A percentile compares a stretch with the other conserved stretches of the same genome.
phyloP scores from a whole-genome alignment of 2,113 vertebrate genomes.

The Ornithorhynchus anatinus region DNA sequence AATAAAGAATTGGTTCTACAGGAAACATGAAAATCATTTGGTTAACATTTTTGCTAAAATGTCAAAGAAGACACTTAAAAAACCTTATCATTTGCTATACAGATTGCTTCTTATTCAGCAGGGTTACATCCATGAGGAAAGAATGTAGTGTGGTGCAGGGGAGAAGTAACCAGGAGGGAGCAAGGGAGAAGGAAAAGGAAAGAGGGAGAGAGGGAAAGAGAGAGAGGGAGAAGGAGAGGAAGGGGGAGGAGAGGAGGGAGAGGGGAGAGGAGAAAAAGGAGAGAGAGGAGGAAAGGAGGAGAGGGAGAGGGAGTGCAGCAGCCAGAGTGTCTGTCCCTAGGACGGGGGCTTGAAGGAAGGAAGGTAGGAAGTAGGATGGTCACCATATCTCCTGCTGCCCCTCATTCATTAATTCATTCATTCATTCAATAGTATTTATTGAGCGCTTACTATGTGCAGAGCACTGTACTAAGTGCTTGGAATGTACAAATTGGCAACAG shows the following conservation, averaged over 20 bases:
- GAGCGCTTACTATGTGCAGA: no score
- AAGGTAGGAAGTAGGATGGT: background rate
- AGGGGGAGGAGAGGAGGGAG: background rate
- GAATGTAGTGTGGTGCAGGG: no score
- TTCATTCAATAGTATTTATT: no score
- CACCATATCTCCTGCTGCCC: no score
- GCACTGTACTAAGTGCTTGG: no score
- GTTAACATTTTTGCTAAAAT: no score
- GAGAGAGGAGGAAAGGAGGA: background rate
- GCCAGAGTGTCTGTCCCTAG: background rate
- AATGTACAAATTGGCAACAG: no score
- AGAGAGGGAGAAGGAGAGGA: background rate
- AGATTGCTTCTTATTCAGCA: background rate
- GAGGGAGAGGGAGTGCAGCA: background rate
- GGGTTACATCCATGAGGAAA: no score
- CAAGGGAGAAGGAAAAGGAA: background rate
- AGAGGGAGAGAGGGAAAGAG: background rate
- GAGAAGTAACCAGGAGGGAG: background rate
- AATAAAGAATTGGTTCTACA: conserved; percentile 97
- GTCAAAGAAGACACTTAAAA: no score
- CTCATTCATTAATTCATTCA: no score
- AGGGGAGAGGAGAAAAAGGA: background rate
- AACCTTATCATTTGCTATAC: background rate
- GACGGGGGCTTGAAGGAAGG: background rate
- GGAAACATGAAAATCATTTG: conserved; percentile 16